Conservation (phyloP, 2,797 vertebrate genomes). For the Anisognathus igniventris region DNA sequence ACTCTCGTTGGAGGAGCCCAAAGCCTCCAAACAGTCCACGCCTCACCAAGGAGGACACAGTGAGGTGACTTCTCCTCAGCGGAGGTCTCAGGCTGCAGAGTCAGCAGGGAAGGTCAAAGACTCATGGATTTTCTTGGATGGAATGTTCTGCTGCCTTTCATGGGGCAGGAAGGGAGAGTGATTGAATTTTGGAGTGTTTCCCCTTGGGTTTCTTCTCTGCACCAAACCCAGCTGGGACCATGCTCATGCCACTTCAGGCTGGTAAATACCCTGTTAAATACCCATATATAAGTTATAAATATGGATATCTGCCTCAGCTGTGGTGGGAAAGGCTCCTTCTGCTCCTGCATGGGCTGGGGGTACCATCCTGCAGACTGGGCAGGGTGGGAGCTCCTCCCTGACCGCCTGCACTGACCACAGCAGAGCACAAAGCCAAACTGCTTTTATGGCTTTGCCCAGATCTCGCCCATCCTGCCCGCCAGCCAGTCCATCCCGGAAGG, state of each 20-base stretch:
- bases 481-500: background rate
- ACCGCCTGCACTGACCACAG: background rate
- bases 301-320: background rate
- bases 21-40: background rate
- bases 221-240: background rate
- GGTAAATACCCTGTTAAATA: background rate
- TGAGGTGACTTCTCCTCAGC: background rate
- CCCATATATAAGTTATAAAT: background rate
- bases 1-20: background rate
- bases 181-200: background rate
- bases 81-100: background rate
- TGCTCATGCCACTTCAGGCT: background rate
- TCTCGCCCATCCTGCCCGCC: background rate
- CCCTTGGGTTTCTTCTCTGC: background rate
- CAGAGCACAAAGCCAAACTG: background rate
- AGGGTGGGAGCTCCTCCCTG: background rate
- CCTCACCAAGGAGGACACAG: background rate
- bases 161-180: background rate
- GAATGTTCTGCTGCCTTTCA: background rate
- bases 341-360: background rate
- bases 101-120: background rate
- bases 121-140: background rate
- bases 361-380: background rate
- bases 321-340: background rate
- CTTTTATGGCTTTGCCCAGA: background rate